A percentile compares a stretch with the other conserved stretches of the same genome.
Evolutionary conservation across 2,113 vertebrate genomes (phyloP).

Genomic region (Cynopterus brachyotis): DNA sequence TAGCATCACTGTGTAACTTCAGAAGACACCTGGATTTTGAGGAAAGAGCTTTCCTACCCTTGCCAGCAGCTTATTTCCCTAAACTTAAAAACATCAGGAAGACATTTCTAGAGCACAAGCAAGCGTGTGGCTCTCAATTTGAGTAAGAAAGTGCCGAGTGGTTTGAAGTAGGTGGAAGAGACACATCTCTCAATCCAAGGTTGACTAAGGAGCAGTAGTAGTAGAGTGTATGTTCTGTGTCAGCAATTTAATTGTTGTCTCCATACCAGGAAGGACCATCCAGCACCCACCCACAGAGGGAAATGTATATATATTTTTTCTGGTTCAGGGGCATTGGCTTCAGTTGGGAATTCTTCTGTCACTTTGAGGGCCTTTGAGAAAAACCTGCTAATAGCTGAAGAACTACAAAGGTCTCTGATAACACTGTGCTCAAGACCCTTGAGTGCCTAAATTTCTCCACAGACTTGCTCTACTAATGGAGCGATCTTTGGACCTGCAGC

Average conservation of each 20-base stretch:
- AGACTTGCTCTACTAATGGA: neutral
- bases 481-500: neutral
- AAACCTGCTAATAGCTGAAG: neutral
- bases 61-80: neutral
- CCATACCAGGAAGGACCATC: neutral
- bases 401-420: neutral
- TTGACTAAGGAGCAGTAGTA: too few species aligned
- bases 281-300: neutral
- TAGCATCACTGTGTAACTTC: neutral
- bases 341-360: neutral
- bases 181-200: neutral
- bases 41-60: neutral
- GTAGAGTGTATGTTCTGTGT: accelerated
- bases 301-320: neutral
- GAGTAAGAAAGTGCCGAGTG: neutral
- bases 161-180: neutral
- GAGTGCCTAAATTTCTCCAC: neutral
- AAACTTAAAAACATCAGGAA: neutral
- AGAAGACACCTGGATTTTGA: neutral
- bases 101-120: neutral
- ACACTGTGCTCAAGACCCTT: neutral
- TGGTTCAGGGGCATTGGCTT: neutral
- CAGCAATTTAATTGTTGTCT: neutral
- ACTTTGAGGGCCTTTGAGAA: neutral
- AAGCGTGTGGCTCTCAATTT: neutral